Evolutionary conservation across 2,888 invertebrate genomes (phyloP).

Genomic region (Microctonus hyperodae): DNA sequence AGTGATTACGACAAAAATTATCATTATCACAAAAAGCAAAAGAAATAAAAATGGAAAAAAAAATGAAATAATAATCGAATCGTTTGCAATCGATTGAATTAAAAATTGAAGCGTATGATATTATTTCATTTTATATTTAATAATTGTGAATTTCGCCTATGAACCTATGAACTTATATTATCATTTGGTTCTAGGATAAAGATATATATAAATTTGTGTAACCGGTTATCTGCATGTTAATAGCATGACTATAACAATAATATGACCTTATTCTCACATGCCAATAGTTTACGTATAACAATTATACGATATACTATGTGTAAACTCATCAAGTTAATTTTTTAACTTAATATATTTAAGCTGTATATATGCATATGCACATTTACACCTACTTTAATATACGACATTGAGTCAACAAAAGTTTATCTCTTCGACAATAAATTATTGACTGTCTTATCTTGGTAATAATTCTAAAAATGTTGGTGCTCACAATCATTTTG

Average conservation of each 20-base stretch:
- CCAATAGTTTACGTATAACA: background rate
- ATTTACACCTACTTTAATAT: background rate
- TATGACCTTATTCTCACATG: background rate
- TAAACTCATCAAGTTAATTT: background rate
- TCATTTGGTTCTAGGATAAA: too few relatives aligned
- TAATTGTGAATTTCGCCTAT: too few relatives aligned
- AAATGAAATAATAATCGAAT: too few relatives aligned
- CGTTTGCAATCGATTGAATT: too few relatives aligned
- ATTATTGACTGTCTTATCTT: constrained; percentile 21
- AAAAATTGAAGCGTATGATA: too few relatives aligned
- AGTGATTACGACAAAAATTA: constrained; percentile 11
- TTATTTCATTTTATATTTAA: too few relatives aligned
- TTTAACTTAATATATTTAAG: background rate
- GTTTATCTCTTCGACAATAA: constrained; percentile 17
- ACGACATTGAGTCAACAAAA: background rate
- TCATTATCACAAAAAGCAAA: background rate
- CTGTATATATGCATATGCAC: background rate
- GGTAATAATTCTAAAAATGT: background rate
- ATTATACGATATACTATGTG: background rate
- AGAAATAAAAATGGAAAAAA: background rate
- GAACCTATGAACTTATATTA: too few relatives aligned
- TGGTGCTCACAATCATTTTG: background rate
- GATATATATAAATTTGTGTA: background rate
- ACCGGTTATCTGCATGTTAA: background rate
- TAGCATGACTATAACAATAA: background rate